A percentile compares a stretch with the other conserved stretches of the same genome.
These are phyloP conservation scores for Lamellibrachia luymesi DNA, from an alignment of 1,140 invertebrate genomes.

Conservation along the genomic window DNA sequence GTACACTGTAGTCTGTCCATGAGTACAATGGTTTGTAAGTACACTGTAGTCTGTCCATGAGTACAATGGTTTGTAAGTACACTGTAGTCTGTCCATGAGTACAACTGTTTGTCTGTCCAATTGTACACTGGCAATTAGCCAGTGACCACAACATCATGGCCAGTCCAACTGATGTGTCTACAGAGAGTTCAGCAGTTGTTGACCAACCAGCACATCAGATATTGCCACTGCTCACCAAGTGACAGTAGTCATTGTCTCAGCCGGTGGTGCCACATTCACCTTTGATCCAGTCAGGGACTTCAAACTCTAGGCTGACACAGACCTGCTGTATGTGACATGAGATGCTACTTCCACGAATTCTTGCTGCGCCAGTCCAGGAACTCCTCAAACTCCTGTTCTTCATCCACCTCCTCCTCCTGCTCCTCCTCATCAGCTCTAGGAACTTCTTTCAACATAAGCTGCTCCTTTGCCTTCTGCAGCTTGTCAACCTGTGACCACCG, in stretches of 20 bases:
- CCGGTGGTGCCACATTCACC: not conserved
- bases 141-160: not conserved
- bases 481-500: not conserved
- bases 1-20: not conserved
- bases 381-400: constrained; percentile 10
- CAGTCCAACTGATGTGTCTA: not conserved
- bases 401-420: not conserved
- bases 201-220: not conserved
- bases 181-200: not conserved
- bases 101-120: not conserved
- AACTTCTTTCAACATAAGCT: not conserved
- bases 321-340: not conserved
- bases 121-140: not conserved
- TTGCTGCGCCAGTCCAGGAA: constrained; percentile 14
- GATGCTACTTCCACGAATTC: constrained; percentile 10
- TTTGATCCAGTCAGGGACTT: not conserved
- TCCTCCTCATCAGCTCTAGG: not conserved
- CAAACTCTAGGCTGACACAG: not conserved
- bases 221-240: not conserved
- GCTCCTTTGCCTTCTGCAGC: not conserved
- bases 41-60: not conserved
- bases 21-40: not conserved
- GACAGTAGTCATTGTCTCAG: not conserved
- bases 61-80: not conserved
- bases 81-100: not conserved